These are phyloP conservation scores for Oxyteleia sp. DNA, from an alignment of 2,888 invertebrate species.

Conservation along the genomic window DNA sequence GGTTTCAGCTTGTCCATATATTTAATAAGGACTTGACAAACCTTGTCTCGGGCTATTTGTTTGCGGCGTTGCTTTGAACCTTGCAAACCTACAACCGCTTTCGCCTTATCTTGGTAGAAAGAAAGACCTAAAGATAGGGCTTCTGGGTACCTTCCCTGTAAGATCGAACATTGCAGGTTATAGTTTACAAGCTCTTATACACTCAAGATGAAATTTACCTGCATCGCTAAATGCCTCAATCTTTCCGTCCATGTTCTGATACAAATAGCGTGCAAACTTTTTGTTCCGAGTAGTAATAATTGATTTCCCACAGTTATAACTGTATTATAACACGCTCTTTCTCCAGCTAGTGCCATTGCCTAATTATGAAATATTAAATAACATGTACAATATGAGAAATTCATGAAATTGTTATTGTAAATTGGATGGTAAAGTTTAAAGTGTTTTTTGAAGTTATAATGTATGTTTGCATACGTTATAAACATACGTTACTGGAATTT, in stretches of 20 bases:
- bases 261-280: constrained; percentile 88
- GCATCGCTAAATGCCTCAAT: constrained; percentile 89
- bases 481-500: no score
- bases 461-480: no score
- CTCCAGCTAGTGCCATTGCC: constrained; percentile 93
- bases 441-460: no score
- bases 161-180: constrained; percentile 51
- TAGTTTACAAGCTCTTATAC: no score
- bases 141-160: constrained; percentile 89
- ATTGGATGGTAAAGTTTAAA: no score
- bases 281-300: constrained; percentile 91
- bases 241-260: constrained; percentile 91
- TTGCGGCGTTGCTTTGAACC: constrained; percentile 88
- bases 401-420: no score
- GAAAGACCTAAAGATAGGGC: constrained; percentile 89
- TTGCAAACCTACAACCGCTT: constrained; percentile 89
- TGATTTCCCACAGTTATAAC: constrained; percentile 91
- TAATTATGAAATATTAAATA: constrained; percentile 53
- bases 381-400: no score
- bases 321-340: constrained; percentile 93
- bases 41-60: constrained; percentile 87
- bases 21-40: constrained; percentile 84
- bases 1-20: constrained; percentile 85
- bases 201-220: constrained; percentile 85
- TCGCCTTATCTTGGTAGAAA: constrained; percentile 90